These are phyloP conservation scores for Menidia beryllina DNA, from an alignment of 2,113 vertebrate species.

Conservation along the genomic window DNA sequence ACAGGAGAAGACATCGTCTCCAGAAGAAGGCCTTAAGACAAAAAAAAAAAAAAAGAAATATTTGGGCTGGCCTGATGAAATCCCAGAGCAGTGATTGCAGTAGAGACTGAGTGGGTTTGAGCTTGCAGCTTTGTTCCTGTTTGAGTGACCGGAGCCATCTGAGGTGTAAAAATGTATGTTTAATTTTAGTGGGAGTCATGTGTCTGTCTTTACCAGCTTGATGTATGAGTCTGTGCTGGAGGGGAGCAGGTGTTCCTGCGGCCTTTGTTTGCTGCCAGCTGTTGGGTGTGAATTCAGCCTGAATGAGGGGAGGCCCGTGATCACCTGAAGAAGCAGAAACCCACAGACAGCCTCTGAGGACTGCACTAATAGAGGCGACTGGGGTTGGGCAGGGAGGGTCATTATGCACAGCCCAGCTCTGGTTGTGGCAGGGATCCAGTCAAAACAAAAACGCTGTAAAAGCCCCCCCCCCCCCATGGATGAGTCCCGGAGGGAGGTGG, in stretches of 20 bases:
- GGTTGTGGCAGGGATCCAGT: conserved; percentile 65
- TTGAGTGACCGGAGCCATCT: conserved; percentile 6
- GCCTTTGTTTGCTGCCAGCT: conserved; percentile 44
- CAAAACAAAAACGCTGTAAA: conserved; percentile 67
- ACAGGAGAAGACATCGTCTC: conserved; percentile 7
- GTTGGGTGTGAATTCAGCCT: conserved; percentile 57
- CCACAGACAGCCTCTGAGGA: conserved; percentile 55
- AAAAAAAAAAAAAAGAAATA: conserved; percentile 18
- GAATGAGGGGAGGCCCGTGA: conserved; percentile 61
- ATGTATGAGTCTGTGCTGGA: conserved; percentile 30
- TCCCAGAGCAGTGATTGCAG: conserved; percentile 63
- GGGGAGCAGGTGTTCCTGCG: conserved; percentile 51
- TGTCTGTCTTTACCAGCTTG: conserved; percentile 15
- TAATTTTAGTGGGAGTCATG: conserved; percentile 8
- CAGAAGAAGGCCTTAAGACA: conserved; percentile 29
- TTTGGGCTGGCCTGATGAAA: conserved; percentile 50
- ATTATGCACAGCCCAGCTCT: conserved; percentile 49
- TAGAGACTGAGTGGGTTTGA: conserved; percentile 10
- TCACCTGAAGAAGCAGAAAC: conserved; percentile 71
- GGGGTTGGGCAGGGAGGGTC: conserved; percentile 7
- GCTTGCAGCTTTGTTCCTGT: conserved; percentile 1
- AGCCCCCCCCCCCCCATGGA: conserved; percentile 62
- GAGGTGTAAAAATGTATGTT: not conserved
- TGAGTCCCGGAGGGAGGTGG: conserved; percentile 61
- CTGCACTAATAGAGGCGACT: conserved; percentile 53